These are phyloP conservation scores for Cydia amplana DNA, from an alignment of 1,140 invertebrate genomes.

Conservation along the genomic window DNA sequence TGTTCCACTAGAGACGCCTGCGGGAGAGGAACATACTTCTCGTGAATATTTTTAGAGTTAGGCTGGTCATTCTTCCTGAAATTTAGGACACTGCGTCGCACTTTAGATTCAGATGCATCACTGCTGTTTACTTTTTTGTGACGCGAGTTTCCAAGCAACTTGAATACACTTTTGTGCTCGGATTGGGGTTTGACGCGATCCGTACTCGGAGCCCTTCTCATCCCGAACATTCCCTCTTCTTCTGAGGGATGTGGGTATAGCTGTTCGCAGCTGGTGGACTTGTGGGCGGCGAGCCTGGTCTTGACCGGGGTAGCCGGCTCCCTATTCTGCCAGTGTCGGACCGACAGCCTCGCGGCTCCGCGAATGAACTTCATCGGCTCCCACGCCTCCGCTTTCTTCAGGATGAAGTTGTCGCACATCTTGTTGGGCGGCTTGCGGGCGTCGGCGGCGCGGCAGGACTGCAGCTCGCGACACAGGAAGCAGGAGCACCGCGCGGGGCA, in stretches of 20 bases:
- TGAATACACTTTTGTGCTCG: constrained; percentile 72
- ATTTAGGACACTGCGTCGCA: constrained; percentile 65
- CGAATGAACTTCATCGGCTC: constrained; percentile 79
- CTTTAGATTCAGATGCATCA: constrained; percentile 64
- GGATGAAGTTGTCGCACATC: constrained; percentile 80
- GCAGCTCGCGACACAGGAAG: constrained; percentile 81
- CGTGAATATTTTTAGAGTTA: constrained; percentile 67
- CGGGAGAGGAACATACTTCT: constrained; percentile 74
- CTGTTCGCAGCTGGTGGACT: constrained; percentile 79
- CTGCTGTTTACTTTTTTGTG: constrained; percentile 62
- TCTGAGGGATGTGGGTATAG: constrained; percentile 69
- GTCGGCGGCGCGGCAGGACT: constrained; percentile 71
- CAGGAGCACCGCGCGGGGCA: constrained; percentile 80
- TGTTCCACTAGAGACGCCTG: constrained; percentile 63
- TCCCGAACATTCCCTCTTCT: constrained; percentile 68
- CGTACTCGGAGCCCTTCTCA: constrained; percentile 73
- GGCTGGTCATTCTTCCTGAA: constrained; percentile 68
- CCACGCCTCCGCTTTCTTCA: constrained; percentile 80
- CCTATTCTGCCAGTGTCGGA: constrained; percentile 74
- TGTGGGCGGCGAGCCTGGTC: constrained; percentile 61
- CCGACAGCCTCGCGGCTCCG: constrained; percentile 75
- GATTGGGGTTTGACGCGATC: constrained; percentile 68
- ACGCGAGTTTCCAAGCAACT: constrained; percentile 70
- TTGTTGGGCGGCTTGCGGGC: constrained; percentile 65
- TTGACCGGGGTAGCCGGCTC: constrained; percentile 63